phyloP scores from a whole-genome alignment of 2,113 vertebrate species.

The Sturnira hondurensis region DNA sequence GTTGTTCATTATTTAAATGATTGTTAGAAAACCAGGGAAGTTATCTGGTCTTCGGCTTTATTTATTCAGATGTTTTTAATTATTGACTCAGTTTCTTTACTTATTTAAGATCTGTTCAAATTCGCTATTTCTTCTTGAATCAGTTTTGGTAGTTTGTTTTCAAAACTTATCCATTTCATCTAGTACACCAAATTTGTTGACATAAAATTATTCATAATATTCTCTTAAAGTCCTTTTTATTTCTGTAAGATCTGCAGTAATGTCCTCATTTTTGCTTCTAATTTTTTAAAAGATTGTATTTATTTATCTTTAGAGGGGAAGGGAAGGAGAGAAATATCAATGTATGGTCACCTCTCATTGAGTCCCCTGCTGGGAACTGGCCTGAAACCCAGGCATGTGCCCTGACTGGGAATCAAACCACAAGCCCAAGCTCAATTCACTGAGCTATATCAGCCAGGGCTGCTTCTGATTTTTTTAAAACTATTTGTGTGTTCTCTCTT shows the following conservation, averaged over 20 bases:
- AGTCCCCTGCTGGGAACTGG: no score
- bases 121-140: neutral
- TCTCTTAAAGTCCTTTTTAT: neutral
- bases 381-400: no score
- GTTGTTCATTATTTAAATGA: constrained; percentile 2
- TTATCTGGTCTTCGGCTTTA: neutral
- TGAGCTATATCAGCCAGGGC: no score
- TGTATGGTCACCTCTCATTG: no score
- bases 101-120: neutral
- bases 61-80: neutral
- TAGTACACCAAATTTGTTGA: neutral
- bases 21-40: neutral
- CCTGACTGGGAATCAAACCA: no score
- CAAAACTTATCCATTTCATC: neutral
- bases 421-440: no score
- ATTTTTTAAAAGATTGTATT: no score
- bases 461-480: neutral
- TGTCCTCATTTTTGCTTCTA: neutral
- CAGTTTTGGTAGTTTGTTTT: neutral
- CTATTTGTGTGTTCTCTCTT: neutral
- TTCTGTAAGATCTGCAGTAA: neutral
- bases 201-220: neutral
- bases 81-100: neutral
- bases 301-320: no score
- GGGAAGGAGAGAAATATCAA: no score